phyloP scores from a whole-genome alignment of 2,113 vertebrate species.

The Nymphicus hollandicus region DNA sequence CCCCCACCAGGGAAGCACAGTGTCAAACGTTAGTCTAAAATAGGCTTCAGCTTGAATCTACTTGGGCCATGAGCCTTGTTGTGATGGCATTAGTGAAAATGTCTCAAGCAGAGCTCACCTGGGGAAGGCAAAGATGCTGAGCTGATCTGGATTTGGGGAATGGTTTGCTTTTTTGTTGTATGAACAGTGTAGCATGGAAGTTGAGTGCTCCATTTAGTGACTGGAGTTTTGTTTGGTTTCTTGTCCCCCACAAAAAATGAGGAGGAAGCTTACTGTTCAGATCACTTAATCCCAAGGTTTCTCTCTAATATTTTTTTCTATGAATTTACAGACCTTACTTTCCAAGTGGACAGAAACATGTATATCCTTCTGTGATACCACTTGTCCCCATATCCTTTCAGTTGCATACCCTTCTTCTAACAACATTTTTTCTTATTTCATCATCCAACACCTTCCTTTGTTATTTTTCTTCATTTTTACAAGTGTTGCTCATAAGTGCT shows the following conservation, averaged over 20 bases:
- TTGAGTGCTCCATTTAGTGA: background rate
- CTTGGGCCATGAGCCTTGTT: rapidly evolving
- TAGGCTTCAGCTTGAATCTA: background rate
- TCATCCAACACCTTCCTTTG: background rate
- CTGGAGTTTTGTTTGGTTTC: background rate
- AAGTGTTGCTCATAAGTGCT: background rate
- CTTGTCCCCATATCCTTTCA: background rate
- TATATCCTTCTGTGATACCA: background rate
- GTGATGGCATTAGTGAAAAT: background rate
- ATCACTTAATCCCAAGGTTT: background rate
- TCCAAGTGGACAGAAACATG: background rate
- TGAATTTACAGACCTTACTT: background rate
- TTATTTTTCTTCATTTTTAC: background rate
- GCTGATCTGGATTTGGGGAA: background rate
- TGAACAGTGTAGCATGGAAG: background rate
- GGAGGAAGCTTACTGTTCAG: background rate
- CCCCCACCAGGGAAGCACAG: background rate
- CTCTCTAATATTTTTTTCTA: background rate
- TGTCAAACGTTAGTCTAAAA: background rate
- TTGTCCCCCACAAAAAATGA: background rate
- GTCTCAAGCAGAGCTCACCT: background rate
- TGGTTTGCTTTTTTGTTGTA: background rate
- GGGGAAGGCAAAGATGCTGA: background rate
- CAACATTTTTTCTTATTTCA: background rate
- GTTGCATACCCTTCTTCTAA: background rate